Conservation (phyloP, 2,797 vertebrate species). For the Hemibagrus guttatus region DNA sequence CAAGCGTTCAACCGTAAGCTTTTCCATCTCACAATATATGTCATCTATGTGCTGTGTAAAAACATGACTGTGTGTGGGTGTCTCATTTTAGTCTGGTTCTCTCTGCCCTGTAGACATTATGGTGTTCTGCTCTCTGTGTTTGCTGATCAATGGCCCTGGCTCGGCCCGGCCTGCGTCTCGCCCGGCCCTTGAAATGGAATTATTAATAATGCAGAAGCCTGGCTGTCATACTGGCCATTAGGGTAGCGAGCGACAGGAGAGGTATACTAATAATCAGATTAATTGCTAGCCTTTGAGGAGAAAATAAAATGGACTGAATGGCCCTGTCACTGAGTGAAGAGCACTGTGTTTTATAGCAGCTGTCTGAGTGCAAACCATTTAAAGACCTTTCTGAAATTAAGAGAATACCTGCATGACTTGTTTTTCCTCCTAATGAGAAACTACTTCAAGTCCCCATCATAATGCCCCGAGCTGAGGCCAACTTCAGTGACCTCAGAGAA, state of each 20-base stretch:
- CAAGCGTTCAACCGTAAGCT: not conserved
- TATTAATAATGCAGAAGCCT: constrained; percentile 80
- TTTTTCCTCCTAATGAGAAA: constrained; percentile 25
- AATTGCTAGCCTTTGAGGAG: constrained; percentile 69
- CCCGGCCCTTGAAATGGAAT: constrained; percentile 70
- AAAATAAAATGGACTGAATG: constrained; percentile 64
- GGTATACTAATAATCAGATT: constrained; percentile 78
- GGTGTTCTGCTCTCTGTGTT: constrained; percentile 43
- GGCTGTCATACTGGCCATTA: constrained; percentile 78
- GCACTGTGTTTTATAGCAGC: constrained; percentile 35
- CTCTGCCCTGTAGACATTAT: not conserved
- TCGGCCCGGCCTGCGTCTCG: constrained; percentile 42
- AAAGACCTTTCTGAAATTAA: constrained; percentile 38
- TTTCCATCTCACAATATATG: not conserved
- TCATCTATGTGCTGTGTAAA: not conserved
- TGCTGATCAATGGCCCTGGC: constrained; percentile 76
- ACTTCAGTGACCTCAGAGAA: not conserved
- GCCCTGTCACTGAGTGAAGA: constrained; percentile 35
- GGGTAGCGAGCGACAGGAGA: constrained; percentile 63
- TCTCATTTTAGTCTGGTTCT: not conserved
- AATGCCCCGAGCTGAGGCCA: not conserved
- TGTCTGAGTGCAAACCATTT: constrained; percentile 41
- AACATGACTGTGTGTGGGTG: not conserved
- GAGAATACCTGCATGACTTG: constrained; percentile 23
- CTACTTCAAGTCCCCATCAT: constrained; percentile 12